phyloP scores from a whole-genome alignment of 2,888 invertebrate species.

The Nebria brevicollis region DNA sequence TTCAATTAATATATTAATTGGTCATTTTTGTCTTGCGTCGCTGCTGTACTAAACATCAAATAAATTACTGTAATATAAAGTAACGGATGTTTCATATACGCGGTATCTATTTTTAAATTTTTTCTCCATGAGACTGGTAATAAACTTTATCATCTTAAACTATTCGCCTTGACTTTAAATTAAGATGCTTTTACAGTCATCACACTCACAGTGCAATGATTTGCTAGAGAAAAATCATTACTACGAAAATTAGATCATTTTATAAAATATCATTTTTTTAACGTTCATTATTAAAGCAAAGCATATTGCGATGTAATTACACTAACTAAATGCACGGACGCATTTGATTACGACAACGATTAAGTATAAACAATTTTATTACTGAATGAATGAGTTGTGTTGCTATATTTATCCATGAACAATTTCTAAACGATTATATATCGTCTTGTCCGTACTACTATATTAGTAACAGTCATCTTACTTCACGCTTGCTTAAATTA shows the following conservation, averaged over 20 bases:
- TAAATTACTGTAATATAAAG: slow-evolving; percentile 41
- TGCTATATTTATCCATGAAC: slow-evolving; percentile 1
- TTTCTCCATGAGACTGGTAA: slow-evolving; percentile 17
- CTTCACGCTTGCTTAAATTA: neutral
- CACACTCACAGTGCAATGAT: too few species aligned
- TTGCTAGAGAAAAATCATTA: too few species aligned
- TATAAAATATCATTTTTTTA: too few species aligned
- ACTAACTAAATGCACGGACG: neutral
- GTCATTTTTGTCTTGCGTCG: slow-evolving; percentile 19
- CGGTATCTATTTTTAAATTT: slow-evolving; percentile 38
- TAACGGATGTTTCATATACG: slow-evolving; percentile 35
- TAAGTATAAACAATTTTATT: neutral
- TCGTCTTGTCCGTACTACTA: neutral
- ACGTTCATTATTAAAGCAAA: neutral
- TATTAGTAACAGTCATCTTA: neutral
- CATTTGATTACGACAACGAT: neutral
- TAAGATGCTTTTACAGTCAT: slow-evolving; percentile 43
- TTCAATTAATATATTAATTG: slow-evolving; percentile 36
- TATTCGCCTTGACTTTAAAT: slow-evolving; percentile 46
- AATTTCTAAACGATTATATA: neutral
- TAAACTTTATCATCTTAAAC: slow-evolving; percentile 44
- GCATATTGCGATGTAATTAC: neutral
- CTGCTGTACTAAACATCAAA: slow-evolving; percentile 17
- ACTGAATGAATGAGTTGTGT: neutral
- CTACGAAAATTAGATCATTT: too few species aligned